Evolutionary conservation across 1,140 invertebrate species (phyloP).

Genomic region (Cherax destructor): DNA sequence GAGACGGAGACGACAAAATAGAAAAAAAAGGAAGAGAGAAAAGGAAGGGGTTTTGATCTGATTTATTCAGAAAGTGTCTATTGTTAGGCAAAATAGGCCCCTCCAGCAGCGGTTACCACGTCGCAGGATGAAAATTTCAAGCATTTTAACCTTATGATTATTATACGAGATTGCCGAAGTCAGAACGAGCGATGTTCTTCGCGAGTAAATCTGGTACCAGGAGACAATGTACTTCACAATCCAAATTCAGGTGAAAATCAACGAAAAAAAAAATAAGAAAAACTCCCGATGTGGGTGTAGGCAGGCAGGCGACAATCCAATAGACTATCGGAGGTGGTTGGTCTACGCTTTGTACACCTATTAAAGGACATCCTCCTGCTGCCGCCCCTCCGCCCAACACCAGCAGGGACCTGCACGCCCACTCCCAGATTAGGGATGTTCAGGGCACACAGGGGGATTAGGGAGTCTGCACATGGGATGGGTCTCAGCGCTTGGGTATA

Average conservation of each 20-base stretch:
- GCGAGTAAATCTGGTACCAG: not conserved
- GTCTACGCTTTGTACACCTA: slow-evolving; percentile 9
- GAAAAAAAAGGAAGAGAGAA: slow-evolving; percentile 11
- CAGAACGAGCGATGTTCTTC: not conserved
- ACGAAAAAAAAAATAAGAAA: not conserved
- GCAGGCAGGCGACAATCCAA: not conserved
- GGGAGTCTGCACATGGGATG: not conserved
- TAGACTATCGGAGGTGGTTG: not conserved
- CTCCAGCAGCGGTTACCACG: slow-evolving; percentile 10
- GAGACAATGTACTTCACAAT: not conserved
- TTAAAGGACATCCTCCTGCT: slow-evolving; percentile 32
- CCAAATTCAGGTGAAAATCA: not conserved
- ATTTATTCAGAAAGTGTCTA: slow-evolving; percentile 65
- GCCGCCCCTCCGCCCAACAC: not conserved
- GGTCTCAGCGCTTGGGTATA: not conserved
- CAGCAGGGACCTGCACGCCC: slow-evolving; percentile 1
- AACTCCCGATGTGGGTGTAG: not conserved
- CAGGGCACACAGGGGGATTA: not conserved
- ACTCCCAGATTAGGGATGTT: slow-evolving; percentile 1
- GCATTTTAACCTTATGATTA: not conserved
- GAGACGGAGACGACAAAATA: slow-evolving; percentile 26
- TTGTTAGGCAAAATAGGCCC: slow-evolving; percentile 62
- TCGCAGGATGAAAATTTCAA: not conserved
- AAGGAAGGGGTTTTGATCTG: slow-evolving; percentile 45
- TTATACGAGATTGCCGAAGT: not conserved